Base-by-base conservation (phyloP, 2,113 vertebrate genomes). In the Channa maculata region DNA sequence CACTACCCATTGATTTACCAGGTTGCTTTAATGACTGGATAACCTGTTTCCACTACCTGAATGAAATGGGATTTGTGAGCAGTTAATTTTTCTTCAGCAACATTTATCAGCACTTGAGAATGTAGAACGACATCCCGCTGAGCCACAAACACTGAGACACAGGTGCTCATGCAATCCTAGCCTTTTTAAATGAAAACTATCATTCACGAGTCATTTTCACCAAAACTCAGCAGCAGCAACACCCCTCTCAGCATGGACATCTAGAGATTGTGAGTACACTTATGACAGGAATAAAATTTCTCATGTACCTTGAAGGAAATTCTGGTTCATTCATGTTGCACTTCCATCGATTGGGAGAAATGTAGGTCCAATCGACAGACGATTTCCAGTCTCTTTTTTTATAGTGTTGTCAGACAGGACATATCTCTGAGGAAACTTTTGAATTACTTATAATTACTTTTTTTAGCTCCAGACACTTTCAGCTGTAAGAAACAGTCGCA, bases 361-460 rank as follows among this genome's bases (percentile, higher is more conserved):
- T 62, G 15, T 9, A 49, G 43, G 48, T 34, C 11, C 11, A 59
- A 74, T 79, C 38, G 63, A 66, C 73, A 54, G 38, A 72, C 55
- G 11, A 62, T 43, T 51, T 62, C 61, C 49, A 69, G 48, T 34
- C 51, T 36, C n/a, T 8, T 7, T 14, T 80, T 64, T 61, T 77
- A 55, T 65, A 51, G 46, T 66, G 34, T 44, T 0, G 1, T 65
- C 82, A 65, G 78, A 72, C 38, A 49, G 50, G 57, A 55, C 9
- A 4, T 72, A 49, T 75, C 50, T 74, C 38, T 57, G 6, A 54
- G 43, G 34, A 75, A 58, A 71, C 62, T 75, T 78, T 69, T 45
- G 55, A 69, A 69, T 65, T 11, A 75, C 48, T 80, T 75, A 58
- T 85, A 73, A 79, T 66, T 55, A 44, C 62, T 71, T 67, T 78